phyloP scores from a whole-genome alignment of 2,797 vertebrate genomes.

The Alosa sapidissima region DNA sequence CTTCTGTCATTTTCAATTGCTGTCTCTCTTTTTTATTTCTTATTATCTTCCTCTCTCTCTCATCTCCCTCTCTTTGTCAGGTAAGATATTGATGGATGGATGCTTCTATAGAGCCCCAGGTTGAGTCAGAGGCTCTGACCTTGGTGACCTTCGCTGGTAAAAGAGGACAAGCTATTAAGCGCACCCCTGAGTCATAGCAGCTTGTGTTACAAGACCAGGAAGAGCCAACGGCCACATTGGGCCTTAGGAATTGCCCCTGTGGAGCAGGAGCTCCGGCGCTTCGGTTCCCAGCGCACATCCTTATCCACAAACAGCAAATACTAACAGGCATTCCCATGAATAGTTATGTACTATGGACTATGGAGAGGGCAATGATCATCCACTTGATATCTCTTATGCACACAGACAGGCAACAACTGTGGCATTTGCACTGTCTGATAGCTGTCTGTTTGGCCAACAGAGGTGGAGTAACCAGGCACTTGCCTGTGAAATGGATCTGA shows the following conservation, averaged over 20 bases:
- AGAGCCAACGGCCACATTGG: neutral
- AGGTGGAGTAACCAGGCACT: constrained; percentile 63
- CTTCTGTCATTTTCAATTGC: neutral
- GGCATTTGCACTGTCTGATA: constrained; percentile 65
- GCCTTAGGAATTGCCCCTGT: no score
- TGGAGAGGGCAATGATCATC: neutral
- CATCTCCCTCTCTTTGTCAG: neutral
- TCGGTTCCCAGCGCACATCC: neutral
- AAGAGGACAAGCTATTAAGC: neutral
- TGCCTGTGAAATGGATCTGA: constrained; percentile 44
- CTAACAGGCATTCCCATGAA: neutral
- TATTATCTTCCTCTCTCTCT: neutral
- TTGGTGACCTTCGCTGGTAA: neutral
- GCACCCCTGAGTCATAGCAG: neutral
- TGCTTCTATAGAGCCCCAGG: neutral
- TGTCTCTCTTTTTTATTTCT: neutral
- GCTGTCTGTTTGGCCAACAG: constrained; percentile 73
- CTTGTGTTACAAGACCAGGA: constrained; percentile 12
- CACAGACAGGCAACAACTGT: constrained; percentile 18
- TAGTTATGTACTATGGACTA: neutral
- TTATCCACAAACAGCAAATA: neutral
- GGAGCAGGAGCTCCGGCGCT: neutral
- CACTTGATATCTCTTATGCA: neutral
- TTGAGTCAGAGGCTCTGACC: neutral
- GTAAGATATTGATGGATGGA: neutral